Base-by-base conservation (phyloP, 1,140 invertebrate genomes). In the Diprion similis region DNA sequence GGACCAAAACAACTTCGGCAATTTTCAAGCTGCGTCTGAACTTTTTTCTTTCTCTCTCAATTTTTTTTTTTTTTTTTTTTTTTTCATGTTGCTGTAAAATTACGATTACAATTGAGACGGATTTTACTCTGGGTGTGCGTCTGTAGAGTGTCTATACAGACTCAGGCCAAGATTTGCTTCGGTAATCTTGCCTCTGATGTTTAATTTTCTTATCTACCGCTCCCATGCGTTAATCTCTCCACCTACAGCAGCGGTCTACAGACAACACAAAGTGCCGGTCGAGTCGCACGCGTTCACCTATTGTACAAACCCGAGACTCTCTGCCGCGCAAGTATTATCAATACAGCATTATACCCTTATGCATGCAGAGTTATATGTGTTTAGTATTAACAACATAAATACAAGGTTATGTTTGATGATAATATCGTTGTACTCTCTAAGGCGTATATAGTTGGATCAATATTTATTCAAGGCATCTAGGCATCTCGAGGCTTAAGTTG, bases 171-270 rank as follows among this genome's bases (percentile, higher is more conserved):
- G 24, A 37, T 37, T 37, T 37, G 24, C 51, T 59, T 9, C n/a
- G 51, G 11, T 59, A 59, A 59, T 59, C 51, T 59, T 9, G 51
- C 6, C 51, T 59, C 11, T 8, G 51, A 59, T 59, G 51, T 59
- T 59, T 59, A 59, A 59, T 59, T 59, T 59, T 17, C 51, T 59
- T 59, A 59, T 59, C 51, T 59, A 59, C 51, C 51, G 51, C 51
- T 59, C n/a, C 51, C 51, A 59, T 59, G 51, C 51, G 51, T 59
- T 59, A 59, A 59, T 59, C 51, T 17, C 51, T 59, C 11, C n/a
- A 9, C 8, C n/a, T 17, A 59, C 51, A 59, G 51, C 51, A 59
- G 51, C 51, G 51, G 51, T 59, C 51, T 13, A 59, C n/a, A 59
- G 11, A 59, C 11, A 59, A 59, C 51, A 59, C 51, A 59, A 59